A percentile compares a stretch with the other conserved stretches of the same genome.
Evolutionary conservation across 2,113 vertebrate species (phyloP).

Genomic region (Hypomesus transpacificus): DNA sequence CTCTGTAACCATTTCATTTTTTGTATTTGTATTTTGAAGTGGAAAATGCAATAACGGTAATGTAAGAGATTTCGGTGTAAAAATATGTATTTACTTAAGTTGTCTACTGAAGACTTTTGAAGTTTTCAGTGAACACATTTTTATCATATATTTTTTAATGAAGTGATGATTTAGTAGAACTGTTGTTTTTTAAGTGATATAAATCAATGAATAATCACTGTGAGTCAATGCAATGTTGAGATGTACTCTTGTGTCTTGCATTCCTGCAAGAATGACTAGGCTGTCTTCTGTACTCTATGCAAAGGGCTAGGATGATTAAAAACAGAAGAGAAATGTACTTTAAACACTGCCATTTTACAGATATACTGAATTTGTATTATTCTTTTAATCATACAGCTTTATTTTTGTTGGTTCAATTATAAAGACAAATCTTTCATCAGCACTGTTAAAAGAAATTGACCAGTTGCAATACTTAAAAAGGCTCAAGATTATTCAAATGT

Average conservation of each 20-base stretch:
- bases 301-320: neutral
- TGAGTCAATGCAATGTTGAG: conserved; percentile 30
- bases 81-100: conserved; percentile 24
- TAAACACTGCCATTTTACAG: conserved; percentile 11
- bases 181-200: conserved; percentile 30
- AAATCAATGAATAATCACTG: conserved; percentile 48
- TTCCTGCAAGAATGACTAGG: neutral
- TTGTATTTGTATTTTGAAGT: conserved; percentile 6
- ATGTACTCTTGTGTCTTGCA: conserved; percentile 8
- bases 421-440: neutral
- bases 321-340: neutral
- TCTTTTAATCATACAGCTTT: neutral
- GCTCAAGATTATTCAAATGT: conserved; percentile 19
- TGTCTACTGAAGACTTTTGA: conserved; percentile 27
- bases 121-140: conserved; percentile 31
- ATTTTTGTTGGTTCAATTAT: conserved; percentile 11
- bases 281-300: neutral
- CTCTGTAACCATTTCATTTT: conserved; percentile 27
- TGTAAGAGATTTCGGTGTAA: conserved; percentile 6
- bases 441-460: neutral
- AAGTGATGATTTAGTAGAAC: conserved; percentile 23
- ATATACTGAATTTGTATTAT: neutral
- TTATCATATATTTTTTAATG: conserved; percentile 28
- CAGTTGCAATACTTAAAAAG: conserved; percentile 12
- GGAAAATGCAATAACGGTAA: conserved; percentile 21